A percentile compares a stretch with the other conserved stretches of the same genome.
phyloP scores from a whole-genome alignment of 2,888 invertebrate species.

The Lasioglossum morio region DNA sequence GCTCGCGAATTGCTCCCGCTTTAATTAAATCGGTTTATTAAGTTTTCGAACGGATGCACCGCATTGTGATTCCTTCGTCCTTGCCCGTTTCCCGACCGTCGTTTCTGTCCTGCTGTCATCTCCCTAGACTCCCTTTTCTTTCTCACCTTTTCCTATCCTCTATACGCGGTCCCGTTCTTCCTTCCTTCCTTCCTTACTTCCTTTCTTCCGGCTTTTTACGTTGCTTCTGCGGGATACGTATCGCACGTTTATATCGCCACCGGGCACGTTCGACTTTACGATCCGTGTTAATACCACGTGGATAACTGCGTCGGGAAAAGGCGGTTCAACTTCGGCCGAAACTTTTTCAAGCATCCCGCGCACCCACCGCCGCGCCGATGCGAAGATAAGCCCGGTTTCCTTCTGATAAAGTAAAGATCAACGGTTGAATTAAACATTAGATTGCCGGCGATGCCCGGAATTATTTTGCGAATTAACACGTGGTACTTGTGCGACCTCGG shows the following conservation, averaged over 20 bases:
- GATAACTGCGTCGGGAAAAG: constrained; percentile 69
- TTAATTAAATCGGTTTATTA: constrained; percentile 81
- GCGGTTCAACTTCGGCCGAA: constrained; percentile 66
- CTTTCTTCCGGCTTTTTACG: constrained; percentile 32
- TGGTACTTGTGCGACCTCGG: neutral
- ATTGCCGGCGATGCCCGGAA: constrained; percentile 40
- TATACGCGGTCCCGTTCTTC: neutral
- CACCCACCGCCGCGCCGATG: constrained; percentile 42
- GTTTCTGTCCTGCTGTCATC: constrained; percentile 18
- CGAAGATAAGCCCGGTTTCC: constrained; percentile 66
- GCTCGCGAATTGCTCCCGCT: constrained; percentile 69
- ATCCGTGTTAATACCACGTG: constrained; percentile 74
- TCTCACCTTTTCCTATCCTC: neutral
- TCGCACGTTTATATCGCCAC: constrained; percentile 72
- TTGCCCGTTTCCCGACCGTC: constrained; percentile 11
- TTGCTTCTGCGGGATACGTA: constrained; percentile 56
- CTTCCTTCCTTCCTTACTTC: constrained; percentile 17
- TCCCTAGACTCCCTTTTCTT: neutral
- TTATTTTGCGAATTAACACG: constrained; percentile 60
- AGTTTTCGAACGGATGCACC: constrained; percentile 74
- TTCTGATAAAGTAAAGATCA: constrained; percentile 73
- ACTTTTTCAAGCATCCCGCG: constrained; percentile 68
- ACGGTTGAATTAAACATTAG: constrained; percentile 72
- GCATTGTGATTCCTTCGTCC: constrained; percentile 63
- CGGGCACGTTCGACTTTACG: constrained; percentile 74